Conservation (phyloP, 2,888 invertebrate genomes). For the Melinopterus prodromus region DNA sequence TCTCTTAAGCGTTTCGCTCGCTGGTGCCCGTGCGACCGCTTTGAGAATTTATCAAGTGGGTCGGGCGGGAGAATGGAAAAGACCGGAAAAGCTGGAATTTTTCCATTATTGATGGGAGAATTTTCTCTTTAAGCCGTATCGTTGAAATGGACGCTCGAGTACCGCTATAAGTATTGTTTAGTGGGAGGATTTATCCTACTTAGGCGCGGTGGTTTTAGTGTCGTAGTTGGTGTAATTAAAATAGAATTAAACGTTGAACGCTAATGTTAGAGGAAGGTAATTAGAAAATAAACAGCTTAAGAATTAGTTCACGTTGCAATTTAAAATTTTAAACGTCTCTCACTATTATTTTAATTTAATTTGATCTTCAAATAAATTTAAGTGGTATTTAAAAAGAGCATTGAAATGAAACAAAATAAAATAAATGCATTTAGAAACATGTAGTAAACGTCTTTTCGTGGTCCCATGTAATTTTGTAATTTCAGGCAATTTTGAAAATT, state of each 20-base stretch:
- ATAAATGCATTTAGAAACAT: too few relatives aligned
- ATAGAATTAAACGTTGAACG: neutral
- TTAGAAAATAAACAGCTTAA: too few relatives aligned
- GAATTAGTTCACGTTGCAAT: too few relatives aligned
- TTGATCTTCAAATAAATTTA: too few relatives aligned
- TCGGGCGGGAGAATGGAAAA: neutral
- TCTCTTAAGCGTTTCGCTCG: neutral
- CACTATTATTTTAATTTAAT: too few relatives aligned
- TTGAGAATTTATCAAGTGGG: neutral
- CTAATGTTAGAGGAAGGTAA: too few relatives aligned
- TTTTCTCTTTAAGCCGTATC: neutral
- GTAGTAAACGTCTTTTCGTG: too few relatives aligned
- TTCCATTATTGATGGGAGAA: conserved; percentile 4
- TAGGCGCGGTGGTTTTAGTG: neutral
- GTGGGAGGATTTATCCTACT: neutral
- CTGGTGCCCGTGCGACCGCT: neutral
- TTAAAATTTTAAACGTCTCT: too few relatives aligned
- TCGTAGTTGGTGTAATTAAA: neutral
- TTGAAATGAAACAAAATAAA: too few relatives aligned
- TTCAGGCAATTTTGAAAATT: too few relatives aligned
- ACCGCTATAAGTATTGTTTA: neutral
- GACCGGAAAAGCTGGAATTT: neutral
- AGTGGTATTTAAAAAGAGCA: too few relatives aligned
- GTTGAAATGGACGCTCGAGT: neutral
- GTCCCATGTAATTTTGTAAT: too few relatives aligned